Percentiles rank a stretch among this genome's conserved stretches.
Conservation (phyloP, 2,797 vertebrate species). For the Spondyliosoma cantharus region DNA sequence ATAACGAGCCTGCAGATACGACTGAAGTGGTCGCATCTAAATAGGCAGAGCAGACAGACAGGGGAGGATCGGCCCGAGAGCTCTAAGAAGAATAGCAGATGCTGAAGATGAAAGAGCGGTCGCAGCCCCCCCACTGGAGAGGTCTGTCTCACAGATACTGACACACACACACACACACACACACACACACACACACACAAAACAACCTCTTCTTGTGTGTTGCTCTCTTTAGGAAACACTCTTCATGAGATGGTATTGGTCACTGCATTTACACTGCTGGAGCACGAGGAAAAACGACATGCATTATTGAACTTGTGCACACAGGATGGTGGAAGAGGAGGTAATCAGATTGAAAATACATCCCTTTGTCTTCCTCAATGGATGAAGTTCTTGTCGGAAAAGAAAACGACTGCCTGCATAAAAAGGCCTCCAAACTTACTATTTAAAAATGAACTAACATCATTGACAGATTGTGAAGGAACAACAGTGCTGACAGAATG, state of each 20-base stretch:
- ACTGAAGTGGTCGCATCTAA: conserved; percentile 76
- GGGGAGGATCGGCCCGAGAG: conserved; percentile 50
- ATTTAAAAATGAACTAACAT: no score
- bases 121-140: conserved; percentile 53
- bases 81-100: conserved; percentile 70
- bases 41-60: conserved; percentile 68
- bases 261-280: background rate
- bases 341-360: background rate
- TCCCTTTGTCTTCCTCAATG: background rate
- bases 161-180: conserved; percentile 27
- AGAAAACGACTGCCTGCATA: background rate
- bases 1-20: conserved; percentile 72
- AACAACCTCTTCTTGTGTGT: conserved; percentile 20
- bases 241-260: conserved; percentile 9
- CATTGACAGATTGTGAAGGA: no score
- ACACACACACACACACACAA: conserved; percentile 19
- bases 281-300: background rate
- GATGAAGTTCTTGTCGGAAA: background rate
- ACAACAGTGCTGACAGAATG: no score
- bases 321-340: background rate
- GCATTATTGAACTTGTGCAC: background rate
- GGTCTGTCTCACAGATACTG: conserved; percentile 49
- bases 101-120: conserved; percentile 71
- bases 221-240: conserved; percentile 11
- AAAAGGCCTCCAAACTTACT: background rate